These are phyloP conservation scores for Opisthocomus hoazin DNA, from an alignment of 2,113 vertebrate genomes.

Conservation along the genomic window DNA sequence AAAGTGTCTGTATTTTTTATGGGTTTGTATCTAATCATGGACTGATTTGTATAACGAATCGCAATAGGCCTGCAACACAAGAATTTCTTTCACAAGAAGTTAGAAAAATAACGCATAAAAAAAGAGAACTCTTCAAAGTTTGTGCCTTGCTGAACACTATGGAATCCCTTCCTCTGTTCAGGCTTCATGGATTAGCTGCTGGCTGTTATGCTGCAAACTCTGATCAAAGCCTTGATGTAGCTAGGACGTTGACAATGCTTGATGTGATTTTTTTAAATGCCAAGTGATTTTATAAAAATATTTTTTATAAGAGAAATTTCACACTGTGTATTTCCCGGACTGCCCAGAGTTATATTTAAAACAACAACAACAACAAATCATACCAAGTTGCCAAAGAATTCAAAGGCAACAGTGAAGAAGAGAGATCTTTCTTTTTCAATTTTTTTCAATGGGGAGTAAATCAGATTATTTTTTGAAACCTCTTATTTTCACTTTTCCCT, in stretches of 20 bases:
- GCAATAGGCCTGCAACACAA: not conserved
- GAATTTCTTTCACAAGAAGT: not conserved
- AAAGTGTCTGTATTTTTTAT: not conserved
- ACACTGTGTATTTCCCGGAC: not conserved
- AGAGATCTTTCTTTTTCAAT: not conserved
- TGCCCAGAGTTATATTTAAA: not conserved
- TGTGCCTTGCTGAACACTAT: no score
- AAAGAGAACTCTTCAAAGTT: not conserved
- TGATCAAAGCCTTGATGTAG: not conserved
- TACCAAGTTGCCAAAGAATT: not conserved
- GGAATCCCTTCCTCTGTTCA: no score
- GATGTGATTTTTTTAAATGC: not conserved
- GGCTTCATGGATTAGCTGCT: not conserved
- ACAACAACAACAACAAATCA: not conserved
- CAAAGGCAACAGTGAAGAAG: not conserved
- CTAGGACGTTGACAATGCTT: not conserved
- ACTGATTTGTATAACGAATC: not conserved
- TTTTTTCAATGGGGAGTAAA: not conserved
- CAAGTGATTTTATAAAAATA: not conserved
- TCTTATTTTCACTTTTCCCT: not conserved
- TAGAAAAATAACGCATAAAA: not conserved
- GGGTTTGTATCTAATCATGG: not conserved
- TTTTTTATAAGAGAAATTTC: not conserved
- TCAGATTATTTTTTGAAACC: not conserved
- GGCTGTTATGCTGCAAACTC: not conserved